phyloP scores from a whole-genome alignment of 2,113 vertebrate genomes.

The Zosterops lateralis region DNA sequence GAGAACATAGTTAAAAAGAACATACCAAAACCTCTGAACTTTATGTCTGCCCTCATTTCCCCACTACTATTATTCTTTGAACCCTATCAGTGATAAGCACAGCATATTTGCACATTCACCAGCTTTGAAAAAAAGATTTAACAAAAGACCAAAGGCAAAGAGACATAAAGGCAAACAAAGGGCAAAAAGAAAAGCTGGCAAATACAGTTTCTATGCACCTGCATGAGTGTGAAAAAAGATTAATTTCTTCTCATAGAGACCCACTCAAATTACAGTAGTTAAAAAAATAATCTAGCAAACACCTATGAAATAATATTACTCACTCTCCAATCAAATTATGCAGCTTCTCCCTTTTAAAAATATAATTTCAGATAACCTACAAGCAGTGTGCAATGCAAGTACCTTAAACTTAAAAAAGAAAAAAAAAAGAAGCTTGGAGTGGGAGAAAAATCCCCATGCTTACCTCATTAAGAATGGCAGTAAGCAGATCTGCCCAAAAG shows the following conservation, averaged over 20 bases:
- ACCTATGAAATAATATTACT: background rate
- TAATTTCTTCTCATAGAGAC: background rate
- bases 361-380: background rate
- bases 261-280: background rate
- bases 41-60: background rate
- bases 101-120: background rate
- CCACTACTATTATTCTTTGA: background rate
- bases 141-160: background rate
- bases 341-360: background rate
- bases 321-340: background rate
- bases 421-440: background rate
- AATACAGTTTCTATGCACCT: background rate
- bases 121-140: background rate
- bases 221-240: background rate
- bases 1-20: background rate
- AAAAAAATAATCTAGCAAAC: background rate
- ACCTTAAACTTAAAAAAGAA: background rate
- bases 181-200: background rate
- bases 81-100: background rate
- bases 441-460: background rate
- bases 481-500: slow-evolving; percentile 64
- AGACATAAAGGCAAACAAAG: background rate
- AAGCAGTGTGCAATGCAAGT: background rate
- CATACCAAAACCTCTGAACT: background rate
- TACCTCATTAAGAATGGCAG: slow-evolving; percentile 47